Percentiles rank a stretch among this genome's conserved stretches.
Conservation (phyloP, 2,888 invertebrate species). For the Brachypterus glaber region DNA sequence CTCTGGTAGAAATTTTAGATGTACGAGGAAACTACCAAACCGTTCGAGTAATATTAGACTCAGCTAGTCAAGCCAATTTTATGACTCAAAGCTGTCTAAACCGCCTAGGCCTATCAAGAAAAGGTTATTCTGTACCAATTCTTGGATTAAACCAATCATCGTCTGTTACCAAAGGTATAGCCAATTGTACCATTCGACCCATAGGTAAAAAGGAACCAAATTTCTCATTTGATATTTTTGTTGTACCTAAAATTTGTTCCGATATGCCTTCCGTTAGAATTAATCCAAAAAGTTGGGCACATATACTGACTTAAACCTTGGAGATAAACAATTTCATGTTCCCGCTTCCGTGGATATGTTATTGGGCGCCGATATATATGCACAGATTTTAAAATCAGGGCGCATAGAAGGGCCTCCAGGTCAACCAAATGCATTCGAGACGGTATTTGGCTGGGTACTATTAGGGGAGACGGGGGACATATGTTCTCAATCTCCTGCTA, state of each 20-base stretch:
- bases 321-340: not conserved
- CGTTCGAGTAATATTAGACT: no score
- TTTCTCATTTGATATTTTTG: no score
- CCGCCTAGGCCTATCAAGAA: constrained; percentile 6
- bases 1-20: constrained; percentile 5
- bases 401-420: not conserved
- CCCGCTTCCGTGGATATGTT: not conserved
- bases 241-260: no score
- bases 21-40: not conserved
- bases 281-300: not conserved
- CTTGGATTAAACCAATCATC: constrained; percentile 6
- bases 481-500: not conserved
- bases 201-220: no score
- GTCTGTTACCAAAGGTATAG: no score
- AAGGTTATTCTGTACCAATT: not conserved
- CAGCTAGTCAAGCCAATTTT: no score
- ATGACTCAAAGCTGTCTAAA: constrained; percentile 7
- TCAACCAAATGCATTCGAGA: no score
- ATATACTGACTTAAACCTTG: not conserved
- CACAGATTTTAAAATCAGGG: not conserved
- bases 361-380: not conserved
- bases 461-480: not conserved
- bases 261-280: not conserved
- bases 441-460: no score
- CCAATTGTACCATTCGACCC: no score